Base-by-base conservation (phyloP, 2,113 vertebrate genomes). In the Pimephales promelas region DNA sequence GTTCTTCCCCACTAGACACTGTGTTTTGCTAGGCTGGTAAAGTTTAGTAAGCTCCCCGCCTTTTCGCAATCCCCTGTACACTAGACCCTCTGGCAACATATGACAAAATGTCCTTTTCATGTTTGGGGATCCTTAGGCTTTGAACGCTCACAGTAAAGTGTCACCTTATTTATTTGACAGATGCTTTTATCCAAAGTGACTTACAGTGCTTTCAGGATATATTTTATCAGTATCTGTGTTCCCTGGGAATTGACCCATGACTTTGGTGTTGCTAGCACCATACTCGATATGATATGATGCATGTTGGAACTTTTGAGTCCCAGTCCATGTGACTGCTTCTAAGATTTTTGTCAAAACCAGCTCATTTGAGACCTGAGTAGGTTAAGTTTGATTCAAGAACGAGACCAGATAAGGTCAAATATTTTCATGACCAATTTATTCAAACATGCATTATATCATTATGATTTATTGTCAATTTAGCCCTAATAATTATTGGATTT, bases 21-120 rank as follows among this genome's bases (percentile, higher is more conserved):
- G 24, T 59, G 82, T 74, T 74, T 56, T 81, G 68, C 76, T 76
- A 56, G 71, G 75, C 68, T 79, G 62, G 18, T 83, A 61, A 80
- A 77, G 47, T 84, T 76, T 87, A 84, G 34, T 79, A 81, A 71
- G 78, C 61, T 62, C 61, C 26, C 18, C 6, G 59, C 59, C 20
- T 84, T 49, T 77, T 59, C 45, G 31, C 59, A 68, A 83, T 47
- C 75, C 70, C 68, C 85, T 57, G 82, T 56, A 56, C 73, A 68
- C 57, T 70, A 71, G 36, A 79, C 40, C 82, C 61, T 62, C 85
- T 70, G 85, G 82, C 78, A 81, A 76, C 26, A 56, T 81, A 81
- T 8, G 18, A 81, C 82, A 79, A 81, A 81, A 49, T 74, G 71
- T 77, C 82, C 66, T 75, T 73, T 45, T 75, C 24, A 28, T 47